Percentiles rank a stretch among this genome's conserved stretches.
These are phyloP conservation scores for Chinchilla lanigera DNA, from an alignment of 2,113 vertebrate species.

Conservation along the genomic window DNA sequence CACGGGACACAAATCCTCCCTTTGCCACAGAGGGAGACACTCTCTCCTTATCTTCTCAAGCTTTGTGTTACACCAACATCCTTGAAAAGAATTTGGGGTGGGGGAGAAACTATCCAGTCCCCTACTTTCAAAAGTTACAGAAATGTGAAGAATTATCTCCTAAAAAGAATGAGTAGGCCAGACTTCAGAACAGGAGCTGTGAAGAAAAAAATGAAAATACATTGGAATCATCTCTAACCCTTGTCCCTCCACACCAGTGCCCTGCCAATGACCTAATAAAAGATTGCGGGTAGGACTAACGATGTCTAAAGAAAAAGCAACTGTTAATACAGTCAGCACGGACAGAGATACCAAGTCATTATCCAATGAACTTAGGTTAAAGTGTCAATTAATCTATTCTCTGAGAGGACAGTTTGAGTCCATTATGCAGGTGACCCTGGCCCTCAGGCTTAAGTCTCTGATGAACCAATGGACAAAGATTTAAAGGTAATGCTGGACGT, in stretches of 20 bases:
- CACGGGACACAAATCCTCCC: background rate
- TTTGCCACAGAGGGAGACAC: background rate
- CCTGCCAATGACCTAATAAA: background rate
- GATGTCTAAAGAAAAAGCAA: background rate
- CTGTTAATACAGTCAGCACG: background rate
- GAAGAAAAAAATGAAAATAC: constrained; percentile 6
- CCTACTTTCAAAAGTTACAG: background rate
- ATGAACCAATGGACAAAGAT: background rate
- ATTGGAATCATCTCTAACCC: background rate
- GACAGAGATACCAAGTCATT: background rate
- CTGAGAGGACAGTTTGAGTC: background rate
- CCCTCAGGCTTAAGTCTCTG: background rate
- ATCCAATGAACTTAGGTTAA: background rate
- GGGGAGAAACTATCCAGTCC: background rate
- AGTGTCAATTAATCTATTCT: background rate
- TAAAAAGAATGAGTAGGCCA: background rate
- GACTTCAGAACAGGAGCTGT: background rate
- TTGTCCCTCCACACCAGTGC: background rate
- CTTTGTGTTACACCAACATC: background rate
- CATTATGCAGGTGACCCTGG: background rate
- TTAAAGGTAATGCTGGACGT: background rate
- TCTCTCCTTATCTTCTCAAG: background rate
- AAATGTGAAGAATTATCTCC: background rate
- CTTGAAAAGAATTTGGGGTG: background rate
- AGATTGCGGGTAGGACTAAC: background rate